Percentiles rank a stretch among this genome's conserved stretches.
These are phyloP conservation scores for Syngnathus scovelli DNA, from an alignment of 2,113 vertebrate genomes.

Conservation along the genomic window DNA sequence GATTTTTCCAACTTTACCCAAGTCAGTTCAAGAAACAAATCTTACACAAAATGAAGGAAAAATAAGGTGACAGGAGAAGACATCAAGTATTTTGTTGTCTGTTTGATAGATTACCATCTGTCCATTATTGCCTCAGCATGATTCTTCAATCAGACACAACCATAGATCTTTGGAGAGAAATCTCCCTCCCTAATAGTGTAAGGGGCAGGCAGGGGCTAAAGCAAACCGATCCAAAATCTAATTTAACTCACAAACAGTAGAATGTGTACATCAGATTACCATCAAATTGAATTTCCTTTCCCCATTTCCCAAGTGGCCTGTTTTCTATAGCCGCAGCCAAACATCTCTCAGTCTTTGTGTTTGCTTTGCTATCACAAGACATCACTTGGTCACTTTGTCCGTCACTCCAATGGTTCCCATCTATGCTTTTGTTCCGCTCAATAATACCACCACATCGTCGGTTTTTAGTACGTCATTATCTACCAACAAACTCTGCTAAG, in stretches of 20 bases:
- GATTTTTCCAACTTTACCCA: background rate
- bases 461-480: background rate
- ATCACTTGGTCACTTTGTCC: conserved; percentile 21
- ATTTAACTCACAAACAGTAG: conserved; percentile 67
- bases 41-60: conserved; percentile 39
- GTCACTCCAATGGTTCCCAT: conserved; percentile 11
- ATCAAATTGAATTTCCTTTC: conserved; percentile 69
- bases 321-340: conserved; percentile 35
- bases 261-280: conserved; percentile 64
- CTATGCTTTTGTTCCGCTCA: conserved; percentile 19
- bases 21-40: conserved; percentile 23
- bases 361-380: conserved; percentile 40
- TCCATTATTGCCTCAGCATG: conserved; percentile 49
- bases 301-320: conserved; percentile 44
- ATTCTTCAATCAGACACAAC: conserved; percentile 61
- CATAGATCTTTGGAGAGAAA: conserved; percentile 62
- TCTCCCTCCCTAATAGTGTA: conserved; percentile 47
- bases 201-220: conserved; percentile 35
- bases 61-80: conserved; percentile 39
- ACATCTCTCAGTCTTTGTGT: conserved; percentile 25
- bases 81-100: conserved; percentile 56
- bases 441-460: conserved; percentile 9
- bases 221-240: conserved; percentile 70
- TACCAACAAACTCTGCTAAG: background rate
- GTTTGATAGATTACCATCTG: conserved; percentile 64